Conservation (phyloP, 2,797 vertebrate genomes). For the Intellagama lesueurii region DNA sequence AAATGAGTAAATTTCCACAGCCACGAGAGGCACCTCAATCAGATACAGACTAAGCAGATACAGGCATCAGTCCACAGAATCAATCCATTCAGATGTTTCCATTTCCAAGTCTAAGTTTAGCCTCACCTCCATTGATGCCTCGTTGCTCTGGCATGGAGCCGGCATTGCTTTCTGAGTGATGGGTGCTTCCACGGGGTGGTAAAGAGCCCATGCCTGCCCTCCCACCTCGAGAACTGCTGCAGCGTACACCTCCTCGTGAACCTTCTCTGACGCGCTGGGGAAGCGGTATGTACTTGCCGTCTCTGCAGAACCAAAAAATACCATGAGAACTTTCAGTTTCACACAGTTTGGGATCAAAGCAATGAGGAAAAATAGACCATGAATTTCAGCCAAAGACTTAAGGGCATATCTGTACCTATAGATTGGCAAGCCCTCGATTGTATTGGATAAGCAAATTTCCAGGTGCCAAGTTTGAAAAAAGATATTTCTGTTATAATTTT, state of each 20-base stretch:
- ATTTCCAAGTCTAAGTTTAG: neutral
- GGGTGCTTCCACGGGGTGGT: constrained; percentile 71
- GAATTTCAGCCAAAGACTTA: neutral
- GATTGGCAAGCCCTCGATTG: neutral
- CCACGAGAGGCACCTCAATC: neutral
- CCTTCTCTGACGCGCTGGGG: constrained; percentile 90
- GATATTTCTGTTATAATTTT: neutral
- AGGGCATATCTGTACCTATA: neutral
- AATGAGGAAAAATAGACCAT: neutral
- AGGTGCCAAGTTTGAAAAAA: neutral
- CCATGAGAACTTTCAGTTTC: neutral
- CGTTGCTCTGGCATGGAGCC: constrained; percentile 77
- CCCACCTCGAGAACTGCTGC: constrained; percentile 69
- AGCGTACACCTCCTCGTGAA: constrained; percentile 78
- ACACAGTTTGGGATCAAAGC: too few relatives aligned
- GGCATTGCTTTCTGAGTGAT: constrained; percentile 75
- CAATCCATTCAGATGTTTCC: neutral
- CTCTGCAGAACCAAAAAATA: constrained; percentile 74
- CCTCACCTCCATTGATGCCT: constrained; percentile 78
- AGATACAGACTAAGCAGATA: neutral
- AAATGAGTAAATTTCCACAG: neutral
- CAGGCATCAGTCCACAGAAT: neutral
- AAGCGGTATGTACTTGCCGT: constrained; percentile 90
- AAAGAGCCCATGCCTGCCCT: constrained; percentile 73
- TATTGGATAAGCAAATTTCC: neutral